A percentile compares a stretch with the other conserved stretches of the same genome.
Evolutionary conservation across 2,113 vertebrate species (phyloP).

Genomic region (Heteronetta atricapilla): DNA sequence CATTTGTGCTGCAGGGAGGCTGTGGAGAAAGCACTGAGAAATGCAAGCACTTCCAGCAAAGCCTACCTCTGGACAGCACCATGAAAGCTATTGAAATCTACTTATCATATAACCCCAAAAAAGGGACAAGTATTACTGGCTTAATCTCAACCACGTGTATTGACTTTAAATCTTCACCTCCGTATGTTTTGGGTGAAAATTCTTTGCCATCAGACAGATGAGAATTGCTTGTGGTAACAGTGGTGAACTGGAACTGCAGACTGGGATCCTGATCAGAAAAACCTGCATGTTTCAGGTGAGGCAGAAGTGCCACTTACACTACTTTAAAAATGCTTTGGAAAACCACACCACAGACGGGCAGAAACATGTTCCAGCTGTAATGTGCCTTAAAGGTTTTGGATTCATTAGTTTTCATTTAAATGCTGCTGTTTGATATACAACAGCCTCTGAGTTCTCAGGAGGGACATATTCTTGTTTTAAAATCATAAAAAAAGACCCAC

Average conservation of each 20-base stretch:
- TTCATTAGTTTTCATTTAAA: constrained; percentile 15
- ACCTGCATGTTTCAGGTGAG: background rate
- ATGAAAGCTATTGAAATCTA: background rate
- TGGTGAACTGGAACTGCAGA: background rate
- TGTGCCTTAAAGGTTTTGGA: background rate
- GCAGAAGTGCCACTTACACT: background rate
- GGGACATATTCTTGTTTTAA: background rate
- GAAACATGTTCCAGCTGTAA: background rate
- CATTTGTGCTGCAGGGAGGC: background rate
- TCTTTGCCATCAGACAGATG: background rate
- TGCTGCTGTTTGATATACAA: background rate
- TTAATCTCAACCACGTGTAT: background rate
- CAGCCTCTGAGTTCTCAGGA: background rate
- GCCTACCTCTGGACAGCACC: background rate
- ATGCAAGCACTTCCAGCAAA: constrained; percentile 40
- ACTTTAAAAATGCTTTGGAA: background rate
- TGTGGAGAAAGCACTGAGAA: constrained; percentile 55
- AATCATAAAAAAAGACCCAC: constrained; percentile 34
- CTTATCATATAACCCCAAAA: background rate
- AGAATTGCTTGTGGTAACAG: background rate
- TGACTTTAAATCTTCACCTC: background rate
- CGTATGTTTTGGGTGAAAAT: background rate
- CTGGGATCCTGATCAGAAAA: background rate
- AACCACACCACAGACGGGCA: background rate
- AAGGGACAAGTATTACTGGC: background rate